phyloP scores from a whole-genome alignment of 1,140 invertebrate genomes.

The Lasioglossum albipes region DNA sequence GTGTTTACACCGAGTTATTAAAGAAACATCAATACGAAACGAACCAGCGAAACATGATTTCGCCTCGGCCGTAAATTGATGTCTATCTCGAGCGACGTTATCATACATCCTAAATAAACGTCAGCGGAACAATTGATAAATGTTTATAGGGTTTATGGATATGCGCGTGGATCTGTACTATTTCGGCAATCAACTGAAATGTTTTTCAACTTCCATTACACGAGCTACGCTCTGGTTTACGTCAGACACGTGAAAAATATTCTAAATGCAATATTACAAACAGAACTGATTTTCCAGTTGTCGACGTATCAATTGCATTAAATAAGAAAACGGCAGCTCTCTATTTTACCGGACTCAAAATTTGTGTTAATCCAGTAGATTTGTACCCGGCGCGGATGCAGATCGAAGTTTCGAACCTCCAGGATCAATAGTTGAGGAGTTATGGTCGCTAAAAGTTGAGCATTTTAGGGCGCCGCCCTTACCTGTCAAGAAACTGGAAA shows the following conservation, averaged over 20 bases:
- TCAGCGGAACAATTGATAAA: constrained; percentile 1
- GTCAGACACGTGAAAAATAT: neutral
- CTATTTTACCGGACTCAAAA: too few relatives aligned
- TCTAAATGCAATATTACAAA: neutral
- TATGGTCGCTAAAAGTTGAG: too few relatives aligned
- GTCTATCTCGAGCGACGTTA: neutral
- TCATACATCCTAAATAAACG: constrained; percentile 2
- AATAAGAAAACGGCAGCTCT: too few relatives aligned
- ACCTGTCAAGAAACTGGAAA: too few relatives aligned
- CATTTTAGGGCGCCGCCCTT: too few relatives aligned
- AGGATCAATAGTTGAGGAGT: too few relatives aligned
- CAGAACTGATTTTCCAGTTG: neutral
- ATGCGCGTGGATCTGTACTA: neutral
- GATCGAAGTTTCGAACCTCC: too few relatives aligned
- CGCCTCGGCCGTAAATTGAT: neutral
- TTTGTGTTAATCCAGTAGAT: too few relatives aligned
- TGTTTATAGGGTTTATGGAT: neutral
- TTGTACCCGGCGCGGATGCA: too few relatives aligned
- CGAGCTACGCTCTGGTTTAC: neutral
- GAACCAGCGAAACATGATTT: neutral
- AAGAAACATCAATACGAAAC: neutral
- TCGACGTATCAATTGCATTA: too few relatives aligned
- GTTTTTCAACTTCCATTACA: neutral
- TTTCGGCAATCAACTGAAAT: neutral
- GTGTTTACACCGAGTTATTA: neutral